Conservation (phyloP, 92 coral and sea anemone species). For the Pocillopora meandrina region DNA sequence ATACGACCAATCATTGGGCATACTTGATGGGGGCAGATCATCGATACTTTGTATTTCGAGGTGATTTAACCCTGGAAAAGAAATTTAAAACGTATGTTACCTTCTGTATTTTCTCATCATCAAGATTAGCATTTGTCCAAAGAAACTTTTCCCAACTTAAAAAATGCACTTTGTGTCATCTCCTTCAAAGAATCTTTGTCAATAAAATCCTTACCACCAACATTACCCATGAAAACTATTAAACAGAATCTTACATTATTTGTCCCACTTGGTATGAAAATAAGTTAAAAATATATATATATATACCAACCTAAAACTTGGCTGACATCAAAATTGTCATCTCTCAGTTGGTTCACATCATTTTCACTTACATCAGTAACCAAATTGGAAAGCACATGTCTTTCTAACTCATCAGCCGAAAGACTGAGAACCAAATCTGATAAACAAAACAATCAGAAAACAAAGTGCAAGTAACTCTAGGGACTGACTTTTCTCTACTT, state of each 20-base stretch:
- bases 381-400: not conserved
- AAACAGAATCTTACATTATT: too few species aligned
- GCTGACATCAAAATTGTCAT: not conserved
- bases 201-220: too few species aligned
- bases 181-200: too few species aligned
- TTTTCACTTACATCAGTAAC: not conserved
- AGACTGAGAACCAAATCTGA: constrained; percentile 19
- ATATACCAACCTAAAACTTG: too few species aligned
- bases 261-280: too few species aligned
- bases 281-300: too few species aligned
- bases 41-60: not conserved
- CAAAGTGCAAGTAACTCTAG: not conserved
- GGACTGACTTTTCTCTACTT: not conserved
- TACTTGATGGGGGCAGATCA: not conserved
- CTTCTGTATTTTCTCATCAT: too few species aligned
- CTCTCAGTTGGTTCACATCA: not conserved
- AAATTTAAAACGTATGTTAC: not conserved
- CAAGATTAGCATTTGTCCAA: too few species aligned
- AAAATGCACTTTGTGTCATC: too few species aligned
- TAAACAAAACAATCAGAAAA: not conserved
- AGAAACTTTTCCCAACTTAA: too few species aligned
- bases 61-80: not conserved
- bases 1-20: not conserved
- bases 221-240: too few species aligned
- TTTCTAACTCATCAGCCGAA: constrained; percentile 9